A percentile compares a stretch with the other conserved stretches of the same genome.
These are phyloP conservation scores for Paramisgurnus dabryanus DNA, from an alignment of 2,113 vertebrate genomes.

Conservation along the genomic window DNA sequence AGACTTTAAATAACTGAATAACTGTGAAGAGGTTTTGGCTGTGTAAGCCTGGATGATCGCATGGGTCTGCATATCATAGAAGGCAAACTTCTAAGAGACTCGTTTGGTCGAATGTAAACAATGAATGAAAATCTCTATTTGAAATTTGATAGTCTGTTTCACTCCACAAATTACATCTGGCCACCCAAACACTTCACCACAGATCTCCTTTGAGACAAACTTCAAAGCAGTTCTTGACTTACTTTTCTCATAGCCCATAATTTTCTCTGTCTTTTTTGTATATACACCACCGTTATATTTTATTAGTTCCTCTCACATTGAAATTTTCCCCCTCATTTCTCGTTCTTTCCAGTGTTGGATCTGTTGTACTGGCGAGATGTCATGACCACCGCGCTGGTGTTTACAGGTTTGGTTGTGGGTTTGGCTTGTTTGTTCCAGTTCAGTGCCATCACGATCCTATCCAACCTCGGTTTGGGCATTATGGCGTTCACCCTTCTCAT, in stretches of 20 bases:
- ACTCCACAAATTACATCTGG: not conserved
- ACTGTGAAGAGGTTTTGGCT: constrained; percentile 1
- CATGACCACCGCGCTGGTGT: constrained; percentile 75
- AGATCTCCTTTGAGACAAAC: constrained; percentile 3
- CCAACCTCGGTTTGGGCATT: constrained; percentile 77
- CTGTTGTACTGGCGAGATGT: constrained; percentile 85
- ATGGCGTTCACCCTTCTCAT: constrained; percentile 80
- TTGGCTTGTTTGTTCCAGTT: constrained; percentile 85
- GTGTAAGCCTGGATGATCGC: no score
- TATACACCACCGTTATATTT: not conserved
- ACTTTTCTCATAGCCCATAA: not conserved
- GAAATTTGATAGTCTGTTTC: not conserved
- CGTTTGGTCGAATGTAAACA: not conserved
- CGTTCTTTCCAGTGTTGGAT: constrained; percentile 70
- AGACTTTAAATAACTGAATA: not conserved
- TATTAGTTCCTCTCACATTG: not conserved
- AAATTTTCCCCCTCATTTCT: not conserved
- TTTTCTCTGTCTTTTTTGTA: not conserved
- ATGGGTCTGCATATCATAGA: no score
- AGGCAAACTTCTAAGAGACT: not conserved
- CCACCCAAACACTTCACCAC: constrained; percentile 13
- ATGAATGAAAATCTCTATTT: not conserved
- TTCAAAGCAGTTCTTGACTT: constrained; percentile 12
- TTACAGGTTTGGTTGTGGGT: constrained; percentile 80
- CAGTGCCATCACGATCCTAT: constrained; percentile 80